Percentiles rank a stretch among this genome's conserved stretches.
phyloP scores from a whole-genome alignment of 2,113 vertebrate species.

The Cebus imitator region DNA sequence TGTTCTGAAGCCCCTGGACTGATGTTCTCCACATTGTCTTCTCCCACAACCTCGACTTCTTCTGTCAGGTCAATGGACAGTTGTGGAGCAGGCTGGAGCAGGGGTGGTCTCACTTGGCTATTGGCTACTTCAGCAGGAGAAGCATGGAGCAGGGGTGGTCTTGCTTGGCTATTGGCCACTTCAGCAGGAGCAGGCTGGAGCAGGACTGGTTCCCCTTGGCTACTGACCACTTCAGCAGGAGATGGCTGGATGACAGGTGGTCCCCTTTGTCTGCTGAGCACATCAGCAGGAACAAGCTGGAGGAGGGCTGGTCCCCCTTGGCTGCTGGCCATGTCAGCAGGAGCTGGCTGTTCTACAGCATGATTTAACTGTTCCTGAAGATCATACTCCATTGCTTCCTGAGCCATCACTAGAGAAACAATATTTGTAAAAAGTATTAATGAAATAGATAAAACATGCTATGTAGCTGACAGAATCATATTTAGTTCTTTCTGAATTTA shows the following conservation, averaged over 20 bases:
- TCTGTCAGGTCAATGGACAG: not conserved
- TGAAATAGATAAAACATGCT: not conserved
- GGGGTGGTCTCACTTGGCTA: fast-evolving
- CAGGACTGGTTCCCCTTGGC: fast-evolving
- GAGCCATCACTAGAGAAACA: conserved; percentile 80
- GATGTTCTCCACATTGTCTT: conserved; percentile 33
- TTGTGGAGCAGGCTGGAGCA: fast-evolving
- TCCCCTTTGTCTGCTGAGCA: fast-evolving
- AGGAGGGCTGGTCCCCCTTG: fast-evolving
- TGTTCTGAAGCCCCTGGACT: conserved; percentile 74
- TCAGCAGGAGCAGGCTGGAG: not conserved
- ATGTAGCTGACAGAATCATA: not conserved
- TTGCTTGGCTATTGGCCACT: not conserved
- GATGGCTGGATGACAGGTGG: fast-evolving
- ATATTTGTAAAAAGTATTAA: conserved; percentile 38
- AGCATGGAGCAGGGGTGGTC: fast-evolving
- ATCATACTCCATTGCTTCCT: conserved; percentile 92
- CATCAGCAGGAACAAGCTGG: not conserved
- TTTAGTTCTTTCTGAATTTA: not conserved
- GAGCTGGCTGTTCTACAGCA: not conserved
- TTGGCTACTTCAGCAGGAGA: not conserved
- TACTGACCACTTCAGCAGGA: not conserved
- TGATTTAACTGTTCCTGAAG: conserved; percentile 53
- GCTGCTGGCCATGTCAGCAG: not conserved
- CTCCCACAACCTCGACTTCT: conserved; percentile 3